Evolutionary conservation across 2,888 invertebrate genomes (phyloP), one percentile per base, ranked within the genome.

Genomic region (Drosophila anceps): DNA sequence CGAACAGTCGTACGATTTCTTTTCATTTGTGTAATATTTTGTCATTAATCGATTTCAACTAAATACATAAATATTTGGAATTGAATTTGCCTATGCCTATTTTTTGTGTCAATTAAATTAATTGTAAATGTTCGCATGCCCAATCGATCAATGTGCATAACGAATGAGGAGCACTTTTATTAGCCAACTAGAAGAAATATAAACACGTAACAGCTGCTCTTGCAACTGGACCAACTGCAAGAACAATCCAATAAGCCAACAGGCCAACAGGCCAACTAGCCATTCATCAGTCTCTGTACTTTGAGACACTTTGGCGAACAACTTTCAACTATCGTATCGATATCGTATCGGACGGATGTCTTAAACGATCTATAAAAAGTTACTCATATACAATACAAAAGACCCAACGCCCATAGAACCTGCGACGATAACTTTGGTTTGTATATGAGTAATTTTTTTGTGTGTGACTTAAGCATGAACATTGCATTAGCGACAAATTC

Each of bases 231-330:
- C 13, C 24, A 44, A 24, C 24, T 43, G 41, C n/a, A 10, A 9
- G 18, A 44, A 44, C 13, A 12, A 13, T 6, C 20, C 41, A 41
- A 18, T 18, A 0, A 3, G 7, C 24, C n/a, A n/a, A n/a, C n/a
- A n/a, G n/a, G n/a, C n/a, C 44, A 46, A 44, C 24, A 8, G 15
- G 44, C 24, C 15, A 44, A 15, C 46, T 4, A 48, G n/a, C 63
- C 51, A 75, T 76, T 70, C 66, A 76, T 76, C 75, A 76, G n/a
- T n/a, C 29, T 62, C 29, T 51, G 62, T 58, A 63, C 44, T 76
- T 57, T 20, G 37, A 48, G 75, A 65, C 54, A 75, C 43, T 59
- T 58, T 27, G 39, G 24, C 48, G 54, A 53, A 35, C 64, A 67
- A 61, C 29, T 76, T 65, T 58, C 50, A 64, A 68, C 64, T 46